Evolutionary conservation across 2,797 vertebrate species (phyloP).

Genomic region (Sus cebifrons): DNA sequence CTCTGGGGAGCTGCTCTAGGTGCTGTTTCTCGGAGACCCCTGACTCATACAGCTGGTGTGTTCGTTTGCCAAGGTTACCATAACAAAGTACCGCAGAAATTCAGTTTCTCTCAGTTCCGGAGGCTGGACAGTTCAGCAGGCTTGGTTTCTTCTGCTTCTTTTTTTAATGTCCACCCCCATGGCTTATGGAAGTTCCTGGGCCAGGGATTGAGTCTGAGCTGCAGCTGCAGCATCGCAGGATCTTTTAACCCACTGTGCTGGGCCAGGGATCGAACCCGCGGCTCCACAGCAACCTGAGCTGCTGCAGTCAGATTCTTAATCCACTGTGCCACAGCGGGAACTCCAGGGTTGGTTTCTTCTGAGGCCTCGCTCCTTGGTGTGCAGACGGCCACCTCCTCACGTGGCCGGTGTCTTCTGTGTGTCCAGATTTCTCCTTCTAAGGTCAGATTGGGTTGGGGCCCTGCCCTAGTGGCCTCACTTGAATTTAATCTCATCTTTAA

Average conservation of each 20-base stretch:
- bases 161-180: no score
- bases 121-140: not conserved
- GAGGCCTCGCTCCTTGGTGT: no score
- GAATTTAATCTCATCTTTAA: not conserved
- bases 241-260: no score
- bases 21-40: not conserved
- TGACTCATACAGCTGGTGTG: accelerated
- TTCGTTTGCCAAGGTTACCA: no score
- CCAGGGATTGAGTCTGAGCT: no score
- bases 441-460: not conserved
- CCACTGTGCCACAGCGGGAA: no score
- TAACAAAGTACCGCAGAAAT: not conserved
- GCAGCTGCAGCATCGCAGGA: no score
- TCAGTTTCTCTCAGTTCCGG: not conserved
- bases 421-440: not conserved
- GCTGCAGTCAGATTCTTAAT: no score
- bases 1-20: accelerated
- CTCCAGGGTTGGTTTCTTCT: not conserved
- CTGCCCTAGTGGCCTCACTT: not conserved
- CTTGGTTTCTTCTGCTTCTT: no score
- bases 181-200: no score
- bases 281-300: no score
- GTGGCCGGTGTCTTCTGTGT: not conserved
- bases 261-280: no score
- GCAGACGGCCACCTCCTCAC: not conserved